phyloP scores from a whole-genome alignment of 2,797 vertebrate species.

The Uromys caudimaculatus region DNA sequence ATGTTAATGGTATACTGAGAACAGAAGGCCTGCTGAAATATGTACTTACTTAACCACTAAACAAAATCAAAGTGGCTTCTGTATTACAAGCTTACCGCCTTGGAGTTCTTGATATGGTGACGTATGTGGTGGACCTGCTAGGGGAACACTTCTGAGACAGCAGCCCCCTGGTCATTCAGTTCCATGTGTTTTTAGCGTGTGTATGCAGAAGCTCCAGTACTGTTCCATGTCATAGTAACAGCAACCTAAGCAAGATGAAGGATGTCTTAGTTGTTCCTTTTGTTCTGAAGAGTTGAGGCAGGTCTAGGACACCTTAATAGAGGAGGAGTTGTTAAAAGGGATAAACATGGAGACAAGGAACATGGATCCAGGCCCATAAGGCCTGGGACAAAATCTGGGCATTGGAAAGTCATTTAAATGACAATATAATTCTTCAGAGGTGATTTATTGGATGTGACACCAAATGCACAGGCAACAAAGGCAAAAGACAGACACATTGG shows the following conservation, averaged over 20 bases:
- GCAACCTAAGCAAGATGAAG: not conserved
- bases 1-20: not conserved
- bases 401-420: constrained; percentile 8
- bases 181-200: not conserved
- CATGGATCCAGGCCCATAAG: not conserved
- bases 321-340: constrained; percentile 15
- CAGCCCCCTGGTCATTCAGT: not conserved
- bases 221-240: not conserved
- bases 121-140: not conserved
- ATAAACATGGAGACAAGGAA: constrained; percentile 2
- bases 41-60: not conserved
- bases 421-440: not conserved
- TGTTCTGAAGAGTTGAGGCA: not conserved
- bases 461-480: constrained; percentile 1
- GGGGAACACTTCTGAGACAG: not conserved
- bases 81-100: not conserved
- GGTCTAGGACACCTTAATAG: not conserved
- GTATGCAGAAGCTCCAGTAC: not conserved
- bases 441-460: constrained; percentile 20
- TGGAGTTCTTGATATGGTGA: not conserved
- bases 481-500: not conserved
- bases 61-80: not conserved
- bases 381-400: not conserved
- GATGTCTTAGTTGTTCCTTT: not conserved
- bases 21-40: not conserved